Conservation (phyloP, 2,888 invertebrate genomes). For the Apodemia mormo region DNA sequence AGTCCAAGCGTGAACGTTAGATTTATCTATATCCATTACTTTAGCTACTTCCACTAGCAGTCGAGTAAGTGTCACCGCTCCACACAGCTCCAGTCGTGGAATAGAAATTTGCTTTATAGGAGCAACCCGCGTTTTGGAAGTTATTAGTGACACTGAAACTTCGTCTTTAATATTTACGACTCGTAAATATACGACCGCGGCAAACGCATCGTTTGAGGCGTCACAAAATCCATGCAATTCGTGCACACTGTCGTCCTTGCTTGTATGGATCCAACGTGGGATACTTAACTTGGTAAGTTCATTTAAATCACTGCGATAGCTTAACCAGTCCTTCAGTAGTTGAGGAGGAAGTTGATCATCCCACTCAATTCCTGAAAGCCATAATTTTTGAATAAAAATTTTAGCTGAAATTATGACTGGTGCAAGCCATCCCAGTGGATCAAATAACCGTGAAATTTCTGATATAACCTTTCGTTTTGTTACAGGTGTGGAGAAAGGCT, state of each 20-base stretch:
- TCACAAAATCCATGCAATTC: slow-evolving; percentile 40
- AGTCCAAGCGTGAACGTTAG: slow-evolving; percentile 27
- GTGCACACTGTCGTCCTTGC: not conserved
- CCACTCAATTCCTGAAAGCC: slow-evolving; percentile 44
- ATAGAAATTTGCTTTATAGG: slow-evolving; percentile 17
- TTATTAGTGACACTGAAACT: slow-evolving; percentile 21
- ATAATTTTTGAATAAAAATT: slow-evolving; percentile 44
- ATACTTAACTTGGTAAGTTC: slow-evolving; percentile 19
- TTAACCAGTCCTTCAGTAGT: slow-evolving; percentile 36
- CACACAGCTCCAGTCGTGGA: slow-evolving; percentile 24
- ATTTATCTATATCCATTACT: slow-evolving; percentile 19
- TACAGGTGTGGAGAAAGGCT: no score
- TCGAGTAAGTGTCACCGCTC: slow-evolving; percentile 19
- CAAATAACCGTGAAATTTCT: slow-evolving; percentile 42
- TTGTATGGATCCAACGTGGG: slow-evolving; percentile 31
- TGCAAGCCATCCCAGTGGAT: slow-evolving; percentile 46
- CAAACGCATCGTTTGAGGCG: slow-evolving; percentile 32
- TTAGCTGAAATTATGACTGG: slow-evolving; percentile 40
- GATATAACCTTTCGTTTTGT: slow-evolving; percentile 43
- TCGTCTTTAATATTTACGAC: not conserved
- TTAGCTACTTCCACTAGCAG: slow-evolving; percentile 22
- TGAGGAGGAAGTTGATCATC: slow-evolving; percentile 37
- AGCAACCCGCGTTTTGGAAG: slow-evolving; percentile 21
- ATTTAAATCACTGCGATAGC: slow-evolving; percentile 29
- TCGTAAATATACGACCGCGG: slow-evolving; percentile 30